A percentile compares a stretch with the other conserved stretches of the same genome.
Conservation (phyloP, 2,888 invertebrate species). For the Ochropleura leucogaster region DNA sequence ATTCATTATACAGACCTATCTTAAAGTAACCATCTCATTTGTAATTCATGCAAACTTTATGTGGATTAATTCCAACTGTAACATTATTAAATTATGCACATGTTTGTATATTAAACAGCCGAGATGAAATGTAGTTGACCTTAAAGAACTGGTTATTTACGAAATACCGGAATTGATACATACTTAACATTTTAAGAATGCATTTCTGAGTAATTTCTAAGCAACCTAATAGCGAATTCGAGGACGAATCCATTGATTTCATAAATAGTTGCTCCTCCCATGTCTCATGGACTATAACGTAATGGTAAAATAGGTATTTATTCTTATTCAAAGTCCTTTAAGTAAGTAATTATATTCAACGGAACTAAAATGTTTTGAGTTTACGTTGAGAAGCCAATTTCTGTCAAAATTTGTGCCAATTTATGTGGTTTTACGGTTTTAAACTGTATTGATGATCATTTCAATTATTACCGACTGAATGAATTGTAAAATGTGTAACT, state of each 20-base stretch:
- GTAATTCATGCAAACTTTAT: slow-evolving; percentile 6
- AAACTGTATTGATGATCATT: too few relatives aligned
- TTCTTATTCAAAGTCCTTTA: too few relatives aligned
- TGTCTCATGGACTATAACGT: too few relatives aligned
- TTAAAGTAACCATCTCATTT: not conserved
- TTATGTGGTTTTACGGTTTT: too few relatives aligned
- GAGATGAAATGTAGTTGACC: slow-evolving; percentile 24
- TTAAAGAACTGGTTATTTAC: slow-evolving; percentile 21
- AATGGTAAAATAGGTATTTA: too few relatives aligned
- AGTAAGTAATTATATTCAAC: too few relatives aligned
- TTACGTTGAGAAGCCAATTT: too few relatives aligned
- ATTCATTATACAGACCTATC: not conserved
- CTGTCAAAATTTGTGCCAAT: too few relatives aligned
- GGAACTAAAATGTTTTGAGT: too few relatives aligned
- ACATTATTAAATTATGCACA: slow-evolving; percentile 21
- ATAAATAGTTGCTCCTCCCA: not conserved
- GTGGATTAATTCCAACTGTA: not conserved
- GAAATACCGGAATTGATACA: slow-evolving; percentile 10
- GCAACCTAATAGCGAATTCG: not conserved
- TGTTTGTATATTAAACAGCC: slow-evolving; percentile 24
- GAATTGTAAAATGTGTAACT: too few relatives aligned
- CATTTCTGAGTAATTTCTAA: slow-evolving; percentile 6
- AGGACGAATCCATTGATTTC: slow-evolving; percentile 1
- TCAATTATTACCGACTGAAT: too few relatives aligned
- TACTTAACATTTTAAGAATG: slow-evolving; percentile 17